A percentile compares a stretch with the other conserved stretches of the same genome.
phyloP scores from a whole-genome alignment of 2,888 invertebrate species.

The Abscondita cerata region DNA sequence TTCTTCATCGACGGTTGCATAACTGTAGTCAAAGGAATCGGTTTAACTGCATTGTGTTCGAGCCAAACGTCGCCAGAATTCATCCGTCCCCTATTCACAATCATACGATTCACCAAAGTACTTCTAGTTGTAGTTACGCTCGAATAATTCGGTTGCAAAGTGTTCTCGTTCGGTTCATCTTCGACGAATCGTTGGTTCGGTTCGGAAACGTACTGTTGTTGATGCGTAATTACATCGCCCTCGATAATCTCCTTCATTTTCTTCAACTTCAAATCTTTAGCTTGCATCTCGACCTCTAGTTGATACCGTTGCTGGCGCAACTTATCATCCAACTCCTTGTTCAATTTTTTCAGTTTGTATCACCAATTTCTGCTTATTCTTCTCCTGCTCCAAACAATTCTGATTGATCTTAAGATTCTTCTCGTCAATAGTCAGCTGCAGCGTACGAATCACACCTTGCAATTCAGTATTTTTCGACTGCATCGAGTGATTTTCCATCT shows the following conservation, averaged over 20 bases:
- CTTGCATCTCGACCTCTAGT: conserved; percentile 62
- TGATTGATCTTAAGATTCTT: conserved; percentile 70
- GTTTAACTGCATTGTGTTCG: conserved; percentile 83
- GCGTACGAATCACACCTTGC: conserved; percentile 55
- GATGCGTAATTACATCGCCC: conserved; percentile 39
- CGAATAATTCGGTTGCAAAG: background rate
- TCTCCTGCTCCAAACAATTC: conserved; percentile 70
- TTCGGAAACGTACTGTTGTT: background rate
- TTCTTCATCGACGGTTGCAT: conserved; percentile 84
- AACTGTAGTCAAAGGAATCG: conserved; percentile 87
- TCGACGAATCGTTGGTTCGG: background rate
- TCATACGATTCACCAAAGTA: conserved; percentile 51
- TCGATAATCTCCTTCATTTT: conserved; percentile 67
- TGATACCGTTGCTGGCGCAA: conserved; percentile 66
- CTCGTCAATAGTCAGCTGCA: conserved; percentile 61
- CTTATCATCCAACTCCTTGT: conserved; percentile 71
- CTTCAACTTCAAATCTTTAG: conserved; percentile 68
- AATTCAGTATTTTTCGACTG: conserved; percentile 70
- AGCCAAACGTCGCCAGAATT: conserved; percentile 78
- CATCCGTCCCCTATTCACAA: conserved; percentile 74
- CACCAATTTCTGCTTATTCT: conserved; percentile 71
- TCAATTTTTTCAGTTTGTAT: conserved; percentile 78
- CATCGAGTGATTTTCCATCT: conserved; percentile 67
- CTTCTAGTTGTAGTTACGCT: background rate
- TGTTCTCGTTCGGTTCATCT: conserved; percentile 38